Conservation (phyloP, 1,140 invertebrate genomes). For the Drosophila seguyi region DNA sequence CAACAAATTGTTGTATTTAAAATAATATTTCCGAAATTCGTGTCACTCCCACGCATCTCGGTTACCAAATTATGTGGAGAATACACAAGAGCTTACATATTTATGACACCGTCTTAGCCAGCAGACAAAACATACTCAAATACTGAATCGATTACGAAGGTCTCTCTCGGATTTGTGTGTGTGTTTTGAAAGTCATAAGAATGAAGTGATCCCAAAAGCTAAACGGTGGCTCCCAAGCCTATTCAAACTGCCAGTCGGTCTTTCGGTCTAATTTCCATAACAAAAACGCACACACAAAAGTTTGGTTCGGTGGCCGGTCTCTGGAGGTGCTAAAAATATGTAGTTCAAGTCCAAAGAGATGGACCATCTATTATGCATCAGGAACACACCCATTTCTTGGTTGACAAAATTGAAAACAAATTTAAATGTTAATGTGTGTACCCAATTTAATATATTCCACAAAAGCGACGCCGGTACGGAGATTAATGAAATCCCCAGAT, state of each 20-base stretch:
- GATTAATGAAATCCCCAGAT: slow-evolving; percentile 67
- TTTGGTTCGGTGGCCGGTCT: slow-evolving; percentile 33
- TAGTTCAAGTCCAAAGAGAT: slow-evolving; percentile 35
- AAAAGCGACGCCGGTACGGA: slow-evolving; percentile 59
- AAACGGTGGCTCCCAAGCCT: slow-evolving; percentile 31
- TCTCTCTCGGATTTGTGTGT: slow-evolving; percentile 36
- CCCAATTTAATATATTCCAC: slow-evolving; percentile 71
- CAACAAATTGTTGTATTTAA: no score
- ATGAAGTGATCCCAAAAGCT: slow-evolving; percentile 29
- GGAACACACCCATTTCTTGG: slow-evolving; percentile 22
- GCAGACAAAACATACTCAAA: slow-evolving; percentile 18
- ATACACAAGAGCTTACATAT: slow-evolving; percentile 31
- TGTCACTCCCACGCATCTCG: slow-evolving; percentile 15
- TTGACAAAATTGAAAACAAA: slow-evolving; percentile 80
- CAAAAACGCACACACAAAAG: slow-evolving; percentile 32
- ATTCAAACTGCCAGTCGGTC: slow-evolving; percentile 6
- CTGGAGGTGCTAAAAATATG: slow-evolving; percentile 63
- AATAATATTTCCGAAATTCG: neutral
- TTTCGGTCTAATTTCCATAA: slow-evolving; percentile 61
- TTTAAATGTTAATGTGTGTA: slow-evolving; percentile 76
- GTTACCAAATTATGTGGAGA: slow-evolving; percentile 20
- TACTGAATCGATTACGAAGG: slow-evolving; percentile 39
- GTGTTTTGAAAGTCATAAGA: slow-evolving; percentile 40
- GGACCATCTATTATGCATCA: slow-evolving; percentile 30
- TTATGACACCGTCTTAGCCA: slow-evolving; percentile 40